A percentile compares a stretch with the other conserved stretches of the same genome.
Conservation (phyloP, 2,888 invertebrate species). For the Seira musarum region DNA sequence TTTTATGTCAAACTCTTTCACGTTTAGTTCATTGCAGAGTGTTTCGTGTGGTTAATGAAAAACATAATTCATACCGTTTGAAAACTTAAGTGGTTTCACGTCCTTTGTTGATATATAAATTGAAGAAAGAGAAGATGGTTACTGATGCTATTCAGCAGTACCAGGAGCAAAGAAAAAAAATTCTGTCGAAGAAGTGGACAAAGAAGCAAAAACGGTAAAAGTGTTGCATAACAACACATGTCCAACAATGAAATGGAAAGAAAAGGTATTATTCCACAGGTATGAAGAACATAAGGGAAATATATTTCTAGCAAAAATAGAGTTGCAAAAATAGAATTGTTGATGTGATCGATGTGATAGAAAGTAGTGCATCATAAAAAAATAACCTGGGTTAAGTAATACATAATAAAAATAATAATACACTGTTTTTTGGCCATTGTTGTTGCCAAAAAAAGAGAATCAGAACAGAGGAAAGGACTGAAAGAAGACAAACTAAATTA, state of each 20-base stretch:
- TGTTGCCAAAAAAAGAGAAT: conserved; percentile 6
- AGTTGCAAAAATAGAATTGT: conserved; percentile 11
- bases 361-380: conserved; percentile 10
- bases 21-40: neutral
- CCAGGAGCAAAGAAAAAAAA: neutral
- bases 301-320: neutral
- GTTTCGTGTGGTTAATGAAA: neutral
- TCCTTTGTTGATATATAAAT: conserved; percentile 7
- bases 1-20: neutral
- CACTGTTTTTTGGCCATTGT: neutral
- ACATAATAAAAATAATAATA: conserved; percentile 1
- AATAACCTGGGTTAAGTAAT: neutral
- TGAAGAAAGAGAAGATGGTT: conserved; percentile 3
- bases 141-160: too few relatives aligned
- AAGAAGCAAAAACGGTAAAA: conserved; percentile 11
- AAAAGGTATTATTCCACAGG: neutral
- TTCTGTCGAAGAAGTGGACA: conserved; percentile 1
- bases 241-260: conserved; percentile 30
- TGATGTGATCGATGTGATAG: conserved; percentile 11
- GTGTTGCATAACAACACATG: conserved; percentile 28
- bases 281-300: neutral
- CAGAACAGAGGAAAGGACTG: neutral
- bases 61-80: neutral
- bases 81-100: neutral
- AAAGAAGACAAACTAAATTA: neutral